Base-by-base conservation (phyloP, 1,140 invertebrate species). In the Rhagoletis pomonella region DNA sequence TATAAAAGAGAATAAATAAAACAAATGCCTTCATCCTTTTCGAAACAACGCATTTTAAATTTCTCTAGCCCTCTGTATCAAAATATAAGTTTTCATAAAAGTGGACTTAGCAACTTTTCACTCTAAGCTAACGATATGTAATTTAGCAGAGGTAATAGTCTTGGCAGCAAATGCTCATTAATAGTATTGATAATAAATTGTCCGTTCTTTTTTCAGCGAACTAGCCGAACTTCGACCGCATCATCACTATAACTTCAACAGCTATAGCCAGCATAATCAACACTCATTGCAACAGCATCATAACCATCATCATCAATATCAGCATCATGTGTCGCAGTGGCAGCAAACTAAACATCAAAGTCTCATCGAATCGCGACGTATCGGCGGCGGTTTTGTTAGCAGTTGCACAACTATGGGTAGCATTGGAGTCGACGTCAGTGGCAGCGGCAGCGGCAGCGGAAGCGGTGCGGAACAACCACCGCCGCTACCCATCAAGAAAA, bases 401-500 rank as follows among this genome's bases (percentile, higher is more conserved):
- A 81, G 73, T 81, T 81, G 73, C 39, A 86, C 60, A 59, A 86
- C 19, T 42, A 47, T 86, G 29, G 67, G 67, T 5, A 73, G 67
- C 47, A 58, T 9, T 3, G 89, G 87, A 81, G 86, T 87, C 17
- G 86, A 88, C 47, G 12, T 62, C n/a, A n/a, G 60, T 17, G 17
- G 60, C 60, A 62, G 60, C 17, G 81, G 90, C 77, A 88, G 89
- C 7, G 90, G 87, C 1, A 90, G 90, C 85, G 89, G 89, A 29
- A 29, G 29, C 84, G 89, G 50, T 91, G 91, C 87, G 47, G 95
- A 94, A 69, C 95, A 95, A 92, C 97, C 97, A 86, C 98, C 98
- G 65, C 98, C 98, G 77, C 94, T 98, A 88, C 98, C 98, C 42
- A 95, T 97, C 0, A 98, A 98, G 94, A 98, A 98, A 93, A 97